Evolutionary conservation across 2,888 invertebrate genomes (phyloP).

Genomic region (Heliconius ismenius): DNA sequence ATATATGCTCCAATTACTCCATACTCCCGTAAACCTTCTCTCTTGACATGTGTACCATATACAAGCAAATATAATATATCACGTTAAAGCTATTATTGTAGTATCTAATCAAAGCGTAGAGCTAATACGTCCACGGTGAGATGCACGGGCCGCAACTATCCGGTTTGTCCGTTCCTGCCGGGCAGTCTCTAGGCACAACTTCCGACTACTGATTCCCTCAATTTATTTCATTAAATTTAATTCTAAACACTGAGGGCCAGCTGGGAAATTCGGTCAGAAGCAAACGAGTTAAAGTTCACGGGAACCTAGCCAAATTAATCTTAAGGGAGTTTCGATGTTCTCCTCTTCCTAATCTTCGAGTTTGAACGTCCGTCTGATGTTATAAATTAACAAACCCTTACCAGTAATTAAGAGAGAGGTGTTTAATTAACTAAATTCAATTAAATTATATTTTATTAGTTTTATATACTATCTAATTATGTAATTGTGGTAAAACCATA

Average conservation of each 20-base stretch:
- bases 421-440: slow-evolving; percentile 77
- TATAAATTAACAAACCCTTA: slow-evolving; percentile 79
- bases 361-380: slow-evolving; percentile 66
- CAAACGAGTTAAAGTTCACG: slow-evolving; percentile 79
- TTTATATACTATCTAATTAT: slow-evolving; percentile 36
- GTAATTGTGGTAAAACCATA: not conserved
- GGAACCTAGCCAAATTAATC: slow-evolving; percentile 79
- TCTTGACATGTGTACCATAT: too few species aligned
- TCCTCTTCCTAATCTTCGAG: slow-evolving; percentile 68
- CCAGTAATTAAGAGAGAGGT: slow-evolving; percentile 76
- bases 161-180: slow-evolving; percentile 46
- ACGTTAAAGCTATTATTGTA: slow-evolving; percentile 7
- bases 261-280: slow-evolving; percentile 76
- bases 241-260: slow-evolving; percentile 73
- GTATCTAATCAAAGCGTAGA: not conserved
- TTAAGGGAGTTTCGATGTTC: slow-evolving; percentile 80
- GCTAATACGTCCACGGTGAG: slow-evolving; percentile 43
- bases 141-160: slow-evolving; percentile 51
- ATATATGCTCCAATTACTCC: too few species aligned
- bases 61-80: not conserved
- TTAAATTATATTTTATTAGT: slow-evolving; percentile 71
- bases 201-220: slow-evolving; percentile 68
- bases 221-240: slow-evolving; percentile 81
- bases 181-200: slow-evolving; percentile 56
- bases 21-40: not conserved